These are phyloP conservation scores for Caenorhabditis briggsae DNA, from an alignment of 1,140 invertebrate genomes.

Conservation along the genomic window DNA sequence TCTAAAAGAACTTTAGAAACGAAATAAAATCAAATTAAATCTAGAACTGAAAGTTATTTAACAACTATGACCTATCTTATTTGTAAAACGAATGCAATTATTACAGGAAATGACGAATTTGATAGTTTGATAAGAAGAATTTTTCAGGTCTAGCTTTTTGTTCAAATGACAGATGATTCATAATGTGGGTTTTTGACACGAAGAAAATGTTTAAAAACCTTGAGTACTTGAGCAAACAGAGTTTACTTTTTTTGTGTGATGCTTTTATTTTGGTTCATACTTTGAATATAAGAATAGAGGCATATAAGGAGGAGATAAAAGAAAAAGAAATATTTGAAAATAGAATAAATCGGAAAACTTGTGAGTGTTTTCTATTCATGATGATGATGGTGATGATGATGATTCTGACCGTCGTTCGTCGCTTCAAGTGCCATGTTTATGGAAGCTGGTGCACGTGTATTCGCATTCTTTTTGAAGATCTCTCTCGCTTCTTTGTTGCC, in stretches of 20 bases:
- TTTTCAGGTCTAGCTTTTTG: not conserved
- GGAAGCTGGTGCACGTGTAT: conserved; percentile 42
- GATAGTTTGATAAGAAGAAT: not conserved
- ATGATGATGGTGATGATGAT: conserved; percentile 55
- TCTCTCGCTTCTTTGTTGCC: conserved; percentile 47
- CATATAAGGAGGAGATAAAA: not conserved
- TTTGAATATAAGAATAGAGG: not conserved
- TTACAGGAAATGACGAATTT: conserved; percentile 9
- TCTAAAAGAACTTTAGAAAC: too few species aligned
- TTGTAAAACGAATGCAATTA: too few species aligned
- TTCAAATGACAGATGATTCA: conserved; percentile 31
- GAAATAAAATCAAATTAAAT: too few species aligned
- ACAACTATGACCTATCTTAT: too few species aligned
- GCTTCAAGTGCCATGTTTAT: conserved; percentile 45
- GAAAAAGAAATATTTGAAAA: not conserved
- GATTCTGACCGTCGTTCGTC: conserved; percentile 36
- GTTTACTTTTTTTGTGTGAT: not conserved
- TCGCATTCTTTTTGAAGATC: conserved; percentile 48
- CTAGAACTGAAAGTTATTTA: too few species aligned
- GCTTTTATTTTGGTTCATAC: not conserved
- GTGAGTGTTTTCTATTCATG: not conserved
- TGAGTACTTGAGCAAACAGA: conserved; percentile 42
- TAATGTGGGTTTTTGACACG: conserved; percentile 33
- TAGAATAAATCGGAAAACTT: not conserved
- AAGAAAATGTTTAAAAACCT: not conserved